phyloP scores from a whole-genome alignment of 53 echinoderm and acorn worm genomes.

The Zoroaster sp. region DNA sequence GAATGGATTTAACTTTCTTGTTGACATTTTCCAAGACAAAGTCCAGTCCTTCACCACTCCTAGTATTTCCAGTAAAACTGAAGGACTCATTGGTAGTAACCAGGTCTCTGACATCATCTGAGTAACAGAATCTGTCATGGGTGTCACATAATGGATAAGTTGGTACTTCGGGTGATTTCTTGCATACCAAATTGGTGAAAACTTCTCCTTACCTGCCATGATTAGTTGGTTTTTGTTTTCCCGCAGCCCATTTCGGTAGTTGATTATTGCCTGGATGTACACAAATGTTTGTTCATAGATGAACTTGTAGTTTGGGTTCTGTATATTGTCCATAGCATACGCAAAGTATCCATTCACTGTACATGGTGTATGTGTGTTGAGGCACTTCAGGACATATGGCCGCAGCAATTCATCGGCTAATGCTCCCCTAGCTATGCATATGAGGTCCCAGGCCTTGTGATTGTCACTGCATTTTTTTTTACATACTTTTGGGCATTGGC shows the following conservation, averaged over 20 bases:
- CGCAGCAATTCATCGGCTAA: constrained; percentile 57
- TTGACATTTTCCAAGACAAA: not conserved
- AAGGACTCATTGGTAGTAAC: not conserved
- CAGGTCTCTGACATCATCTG: not conserved
- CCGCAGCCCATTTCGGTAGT: constrained; percentile 51
- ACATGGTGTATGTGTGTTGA: not conserved
- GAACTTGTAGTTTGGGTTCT: constrained; percentile 54
- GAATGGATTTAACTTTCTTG: not conserved
- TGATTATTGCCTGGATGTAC: constrained; percentile 52
- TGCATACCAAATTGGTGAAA: constrained; percentile 48
- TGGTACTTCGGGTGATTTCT: constrained; percentile 58
- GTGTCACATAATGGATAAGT: constrained; percentile 24
- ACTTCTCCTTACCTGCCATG: constrained; percentile 50
- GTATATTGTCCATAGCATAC: constrained; percentile 25
- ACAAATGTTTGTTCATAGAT: constrained; percentile 59
- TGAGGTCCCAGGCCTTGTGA: constrained; percentile 71
- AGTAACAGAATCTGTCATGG: not conserved
- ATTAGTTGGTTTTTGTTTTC: constrained; percentile 37
- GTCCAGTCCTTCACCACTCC: not conserved
- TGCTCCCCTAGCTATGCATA: constrained; percentile 41
- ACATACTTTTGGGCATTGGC: constrained; percentile 62
- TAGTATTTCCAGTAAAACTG: not conserved
- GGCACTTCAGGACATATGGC: constrained; percentile 55
- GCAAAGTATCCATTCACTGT: constrained; percentile 47
- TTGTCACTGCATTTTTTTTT: constrained; percentile 59